These are phyloP conservation scores for Hylia prasina DNA, from an alignment of 2,113 vertebrate species.

Conservation along the genomic window DNA sequence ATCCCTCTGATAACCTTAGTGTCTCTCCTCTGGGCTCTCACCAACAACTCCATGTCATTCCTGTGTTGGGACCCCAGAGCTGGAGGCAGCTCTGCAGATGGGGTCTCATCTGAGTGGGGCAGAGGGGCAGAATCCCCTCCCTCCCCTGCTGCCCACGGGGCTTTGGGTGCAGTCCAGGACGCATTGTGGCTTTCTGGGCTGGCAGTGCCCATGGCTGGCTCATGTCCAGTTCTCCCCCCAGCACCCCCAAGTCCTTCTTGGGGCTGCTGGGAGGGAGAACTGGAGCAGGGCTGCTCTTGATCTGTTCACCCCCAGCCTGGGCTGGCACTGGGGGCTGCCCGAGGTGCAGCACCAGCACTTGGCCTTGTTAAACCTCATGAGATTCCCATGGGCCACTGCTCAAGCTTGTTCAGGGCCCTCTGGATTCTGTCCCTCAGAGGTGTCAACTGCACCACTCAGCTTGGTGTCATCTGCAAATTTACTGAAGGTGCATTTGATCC, in stretches of 20 bases:
- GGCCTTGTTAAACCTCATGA: neutral
- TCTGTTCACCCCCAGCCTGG: neutral
- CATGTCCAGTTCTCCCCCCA: neutral
- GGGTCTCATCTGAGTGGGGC: neutral
- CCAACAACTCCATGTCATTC: neutral
- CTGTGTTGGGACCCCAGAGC: neutral
- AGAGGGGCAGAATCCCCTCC: neutral
- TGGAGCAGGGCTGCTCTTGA: neutral
- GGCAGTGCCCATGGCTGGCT: neutral
- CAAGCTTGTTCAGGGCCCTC: neutral
- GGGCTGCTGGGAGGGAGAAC: too few relatives aligned
- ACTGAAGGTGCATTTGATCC: neutral
- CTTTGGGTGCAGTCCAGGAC: neutral
- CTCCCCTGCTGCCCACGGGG: neutral
- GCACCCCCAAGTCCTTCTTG: neutral
- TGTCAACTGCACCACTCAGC: neutral
- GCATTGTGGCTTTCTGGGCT: neutral
- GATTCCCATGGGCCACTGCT: neutral
- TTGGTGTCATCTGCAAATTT: neutral
- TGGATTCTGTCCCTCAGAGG: neutral
- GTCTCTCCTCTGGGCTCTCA: neutral
- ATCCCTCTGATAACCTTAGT: neutral
- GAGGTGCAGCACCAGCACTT: neutral
- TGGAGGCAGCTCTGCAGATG: neutral
- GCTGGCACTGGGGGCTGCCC: neutral